These are phyloP conservation scores for Discoglossus pictus DNA, from an alignment of 2,797 vertebrate genomes.

Conservation along the genomic window DNA sequence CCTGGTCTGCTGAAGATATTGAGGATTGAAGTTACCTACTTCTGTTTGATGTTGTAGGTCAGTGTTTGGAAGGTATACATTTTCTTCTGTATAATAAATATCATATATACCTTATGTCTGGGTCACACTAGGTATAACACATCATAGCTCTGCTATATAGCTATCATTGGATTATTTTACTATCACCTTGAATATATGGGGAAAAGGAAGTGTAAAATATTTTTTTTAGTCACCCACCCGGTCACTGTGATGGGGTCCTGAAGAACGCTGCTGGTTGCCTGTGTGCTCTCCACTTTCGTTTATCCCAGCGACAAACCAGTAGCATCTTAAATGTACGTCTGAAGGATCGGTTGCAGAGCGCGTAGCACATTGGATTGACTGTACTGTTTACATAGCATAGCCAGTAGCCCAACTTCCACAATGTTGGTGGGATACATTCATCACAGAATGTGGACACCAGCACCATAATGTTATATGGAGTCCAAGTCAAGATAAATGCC, in stretches of 20 bases:
- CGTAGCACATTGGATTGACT: slow-evolving; percentile 80
- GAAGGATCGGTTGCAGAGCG: slow-evolving; percentile 77
- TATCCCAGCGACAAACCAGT: slow-evolving; percentile 69
- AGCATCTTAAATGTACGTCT: slow-evolving; percentile 75
- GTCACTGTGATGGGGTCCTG: slow-evolving; percentile 51
- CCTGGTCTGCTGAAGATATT: too few species aligned
- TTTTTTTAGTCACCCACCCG: slow-evolving; percentile 8
- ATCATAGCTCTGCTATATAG: too few species aligned
- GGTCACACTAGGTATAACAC: too few species aligned
- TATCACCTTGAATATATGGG: too few species aligned
- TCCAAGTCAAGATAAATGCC: slow-evolving; percentile 81
- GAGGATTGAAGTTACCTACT: too few species aligned
- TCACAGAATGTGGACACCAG: slow-evolving; percentile 75
- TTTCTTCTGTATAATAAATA: too few species aligned
- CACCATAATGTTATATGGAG: slow-evolving; percentile 82
- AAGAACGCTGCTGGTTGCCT: slow-evolving; percentile 58
- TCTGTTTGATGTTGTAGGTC: too few species aligned
- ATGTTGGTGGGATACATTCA: slow-evolving; percentile 67
- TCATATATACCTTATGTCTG: too few species aligned
- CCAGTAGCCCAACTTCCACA: slow-evolving; percentile 82
- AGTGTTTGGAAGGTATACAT: too few species aligned
- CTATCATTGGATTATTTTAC: too few species aligned
- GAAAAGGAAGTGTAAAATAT: too few species aligned
- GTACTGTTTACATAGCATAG: slow-evolving; percentile 82
- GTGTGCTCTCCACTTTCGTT: slow-evolving; percentile 64